Base-by-base conservation (phyloP, 2,888 invertebrate genomes). In the Pterostichus niger region DNA sequence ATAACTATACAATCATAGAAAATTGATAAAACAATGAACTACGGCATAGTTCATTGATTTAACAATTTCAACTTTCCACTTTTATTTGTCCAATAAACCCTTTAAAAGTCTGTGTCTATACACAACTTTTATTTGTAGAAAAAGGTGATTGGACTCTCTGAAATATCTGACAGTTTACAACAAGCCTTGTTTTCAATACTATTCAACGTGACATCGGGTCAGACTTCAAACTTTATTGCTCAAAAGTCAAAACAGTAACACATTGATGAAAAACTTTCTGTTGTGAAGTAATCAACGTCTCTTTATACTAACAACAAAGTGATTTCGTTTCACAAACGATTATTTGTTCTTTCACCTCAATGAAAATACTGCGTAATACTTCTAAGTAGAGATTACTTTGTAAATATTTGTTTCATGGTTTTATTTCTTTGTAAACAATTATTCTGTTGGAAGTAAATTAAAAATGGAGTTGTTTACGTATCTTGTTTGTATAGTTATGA, bases 181-280 rank as follows among this genome's bases (percentile, higher is more conserved):
- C 44, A 10, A 2, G 7, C 44, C 7, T 40, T 40, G 40, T 40
- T 40, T 40, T 1, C 40, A 5, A 40, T 6, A 40, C 40, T 40
- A 7, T 40, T 40, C 40, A 5, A 40, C 40, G 6, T 40, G 7
- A 40, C 6, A 5, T 49, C 49, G 10, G n/a, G 49, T n/a, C n/a
- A n/a, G 49, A 5, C 49, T n/a, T 49, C 11, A 49, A 49, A 49
- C 4, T 49, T 49, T 49, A n/a, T 49, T 13, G 10, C 49, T 13
- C 6, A 49, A 49, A 49, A 49, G 49, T 49, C 49, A 49, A 40
- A 40, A 40, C 40, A 7, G 40, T 49, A n/a, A 49, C 49, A 49
- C 2, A 49, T 49, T 49, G 49, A 49, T 49, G 49, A 49, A n/a
- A 49, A 49, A 49, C 9, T 49, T 49, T 49, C 49, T n/a, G 13